These are phyloP conservation scores for Rotaria magnacalcarata DNA, from an alignment of 2,888 invertebrate species.

Conservation along the genomic window DNA sequence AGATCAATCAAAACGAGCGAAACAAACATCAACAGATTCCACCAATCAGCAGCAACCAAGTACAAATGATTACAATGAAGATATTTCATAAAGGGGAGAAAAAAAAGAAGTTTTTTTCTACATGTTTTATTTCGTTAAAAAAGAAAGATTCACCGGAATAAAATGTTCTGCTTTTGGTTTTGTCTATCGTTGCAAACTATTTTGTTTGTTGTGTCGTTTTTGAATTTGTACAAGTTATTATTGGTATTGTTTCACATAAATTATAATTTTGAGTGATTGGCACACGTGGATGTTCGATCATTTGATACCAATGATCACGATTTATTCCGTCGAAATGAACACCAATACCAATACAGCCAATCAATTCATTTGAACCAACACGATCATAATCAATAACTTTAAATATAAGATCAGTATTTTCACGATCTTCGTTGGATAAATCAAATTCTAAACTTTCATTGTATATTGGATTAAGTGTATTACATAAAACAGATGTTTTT, in stretches of 20 bases:
- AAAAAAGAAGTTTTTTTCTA: background rate
- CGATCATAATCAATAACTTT: slow-evolving; percentile 86
- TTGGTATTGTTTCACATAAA: slow-evolving; percentile 66
- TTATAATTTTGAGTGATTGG: slow-evolving; percentile 81
- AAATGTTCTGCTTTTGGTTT: background rate
- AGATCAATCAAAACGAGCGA: background rate
- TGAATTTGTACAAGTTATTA: background rate
- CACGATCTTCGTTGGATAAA: slow-evolving; percentile 73
- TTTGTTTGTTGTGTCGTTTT: background rate
- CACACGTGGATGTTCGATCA: slow-evolving; percentile 76
- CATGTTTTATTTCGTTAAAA: background rate
- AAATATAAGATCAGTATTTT: slow-evolving; percentile 74
- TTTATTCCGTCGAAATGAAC: slow-evolving; percentile 72
- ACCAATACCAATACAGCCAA: slow-evolving; percentile 76
- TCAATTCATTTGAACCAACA: slow-evolving; percentile 78
- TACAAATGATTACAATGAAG: background rate
- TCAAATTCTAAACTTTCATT: slow-evolving; percentile 90
- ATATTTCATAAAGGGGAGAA: background rate
- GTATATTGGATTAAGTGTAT: slow-evolving; percentile 79
- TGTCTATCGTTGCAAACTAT: background rate
- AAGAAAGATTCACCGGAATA: background rate
- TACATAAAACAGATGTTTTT: slow-evolving; percentile 82
- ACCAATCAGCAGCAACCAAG: background rate
- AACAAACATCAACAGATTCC: background rate
- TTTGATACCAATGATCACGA: slow-evolving; percentile 77